Percentiles rank a stretch among this genome's conserved stretches.
These are phyloP conservation scores for Habroteleia sp. DNA, from an alignment of 2,888 invertebrate genomes.

Conservation along the genomic window DNA sequence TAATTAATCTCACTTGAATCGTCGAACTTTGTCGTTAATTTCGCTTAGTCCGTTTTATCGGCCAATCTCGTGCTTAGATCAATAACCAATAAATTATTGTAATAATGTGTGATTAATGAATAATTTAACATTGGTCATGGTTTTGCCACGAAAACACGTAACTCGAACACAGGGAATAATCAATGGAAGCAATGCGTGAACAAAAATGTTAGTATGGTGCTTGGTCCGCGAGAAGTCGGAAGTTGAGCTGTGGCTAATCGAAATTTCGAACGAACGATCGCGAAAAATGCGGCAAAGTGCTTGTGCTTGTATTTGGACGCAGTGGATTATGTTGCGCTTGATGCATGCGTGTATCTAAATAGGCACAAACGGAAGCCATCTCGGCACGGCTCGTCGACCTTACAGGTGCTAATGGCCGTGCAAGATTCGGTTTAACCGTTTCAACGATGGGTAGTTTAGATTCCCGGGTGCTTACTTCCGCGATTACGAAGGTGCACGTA, in stretches of 20 bases:
- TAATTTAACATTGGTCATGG: not conserved
- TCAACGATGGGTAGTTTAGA: conserved; percentile 65
- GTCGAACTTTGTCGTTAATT: conserved; percentile 15
- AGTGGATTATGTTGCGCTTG: too few relatives aligned
- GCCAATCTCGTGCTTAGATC: conserved; percentile 4
- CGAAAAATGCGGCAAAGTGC: conserved; percentile 10
- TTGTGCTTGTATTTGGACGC: conserved; percentile 30
- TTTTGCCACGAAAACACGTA: too few relatives aligned
- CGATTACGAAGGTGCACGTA: conserved; percentile 57
- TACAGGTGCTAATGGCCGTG: conserved; percentile 60
- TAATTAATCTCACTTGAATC: conserved; percentile 25
- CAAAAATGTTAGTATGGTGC: conserved; percentile 13
- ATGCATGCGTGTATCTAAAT: conserved; percentile 46
- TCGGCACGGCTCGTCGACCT: conserved; percentile 60
- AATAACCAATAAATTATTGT: conserved; percentile 18
- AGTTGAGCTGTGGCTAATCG: not conserved
- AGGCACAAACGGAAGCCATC: conserved; percentile 61
- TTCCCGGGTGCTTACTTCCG: conserved; percentile 60
- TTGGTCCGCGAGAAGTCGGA: conserved; percentile 3
- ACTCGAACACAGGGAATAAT: too few relatives aligned
- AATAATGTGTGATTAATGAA: conserved; percentile 1
- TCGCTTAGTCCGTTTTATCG: conserved; percentile 4
- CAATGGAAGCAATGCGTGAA: too few relatives aligned
- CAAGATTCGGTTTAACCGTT: conserved; percentile 63
- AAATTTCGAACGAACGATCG: conserved; percentile 12